phyloP scores from a whole-genome alignment of 2,888 invertebrate genomes.

The Lutraria lutraria region DNA sequence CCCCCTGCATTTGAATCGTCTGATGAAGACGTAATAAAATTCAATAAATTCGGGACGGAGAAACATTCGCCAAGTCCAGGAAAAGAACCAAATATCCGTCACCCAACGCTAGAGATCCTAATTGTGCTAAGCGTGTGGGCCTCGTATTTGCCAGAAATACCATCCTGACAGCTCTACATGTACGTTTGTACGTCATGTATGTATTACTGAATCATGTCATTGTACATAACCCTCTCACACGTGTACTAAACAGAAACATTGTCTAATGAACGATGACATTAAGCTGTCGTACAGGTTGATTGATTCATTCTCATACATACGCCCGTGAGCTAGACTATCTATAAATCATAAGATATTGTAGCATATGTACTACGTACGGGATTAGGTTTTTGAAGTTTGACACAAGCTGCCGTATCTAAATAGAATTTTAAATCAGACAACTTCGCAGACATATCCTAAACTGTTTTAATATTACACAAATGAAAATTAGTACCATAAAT shows the following conservation, averaged over 20 bases:
- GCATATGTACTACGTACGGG: background rate
- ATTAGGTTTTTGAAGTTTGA: background rate
- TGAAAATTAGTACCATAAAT: too few species aligned
- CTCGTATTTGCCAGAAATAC: background rate
- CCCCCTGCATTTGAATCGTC: too few species aligned
- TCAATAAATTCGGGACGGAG: too few species aligned
- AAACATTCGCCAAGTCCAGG: too few species aligned
- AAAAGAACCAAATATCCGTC: too few species aligned
- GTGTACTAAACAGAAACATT: slow-evolving; percentile 15
- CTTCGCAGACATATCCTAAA: too few species aligned
- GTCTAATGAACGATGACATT: slow-evolving; percentile 57
- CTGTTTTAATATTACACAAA: too few species aligned
- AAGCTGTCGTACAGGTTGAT: slow-evolving; percentile 33
- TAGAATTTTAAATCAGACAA: background rate
- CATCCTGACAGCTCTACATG: background rate
- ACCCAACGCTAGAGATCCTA: too few species aligned
- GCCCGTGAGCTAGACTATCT: slow-evolving; percentile 18
- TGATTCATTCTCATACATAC: slow-evolving; percentile 44
- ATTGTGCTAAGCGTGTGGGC: too few species aligned
- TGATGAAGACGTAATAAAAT: too few species aligned
- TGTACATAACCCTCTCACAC: background rate
- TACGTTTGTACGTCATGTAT: background rate
- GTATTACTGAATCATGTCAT: background rate
- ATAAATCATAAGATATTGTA: background rate
- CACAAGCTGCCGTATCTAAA: background rate